Percentiles rank a stretch among this genome's conserved stretches.
phyloP scores from a whole-genome alignment of 2,797 vertebrate species.

The Loris lydekkerianus region DNA sequence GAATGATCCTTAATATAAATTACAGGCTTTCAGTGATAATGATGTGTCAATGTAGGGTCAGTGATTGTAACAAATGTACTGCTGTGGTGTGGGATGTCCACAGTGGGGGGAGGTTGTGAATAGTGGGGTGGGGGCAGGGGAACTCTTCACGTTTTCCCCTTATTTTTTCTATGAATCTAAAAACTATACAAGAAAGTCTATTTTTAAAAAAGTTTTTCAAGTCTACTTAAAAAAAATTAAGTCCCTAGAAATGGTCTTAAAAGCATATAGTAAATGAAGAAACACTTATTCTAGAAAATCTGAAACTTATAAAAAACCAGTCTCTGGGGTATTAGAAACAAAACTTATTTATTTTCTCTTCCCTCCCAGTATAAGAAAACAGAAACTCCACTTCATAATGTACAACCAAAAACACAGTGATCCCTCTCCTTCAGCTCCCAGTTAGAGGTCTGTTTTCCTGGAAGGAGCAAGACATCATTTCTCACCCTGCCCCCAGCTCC shows the following conservation, averaged over 20 bases:
- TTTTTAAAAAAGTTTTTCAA: background rate
- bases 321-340: background rate
- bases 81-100: background rate
- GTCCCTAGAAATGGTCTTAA: background rate
- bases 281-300: slow-evolving; percentile 41
- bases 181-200: background rate
- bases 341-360: background rate
- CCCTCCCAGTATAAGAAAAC: background rate
- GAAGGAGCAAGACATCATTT: background rate
- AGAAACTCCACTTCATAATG: background rate
- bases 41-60: background rate
- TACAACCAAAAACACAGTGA: background rate
- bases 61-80: background rate
- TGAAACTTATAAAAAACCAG: background rate
- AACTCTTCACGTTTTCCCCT: background rate
- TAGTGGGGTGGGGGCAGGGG: background rate
- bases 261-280: background rate
- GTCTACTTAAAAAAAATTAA: background rate
- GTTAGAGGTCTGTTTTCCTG: background rate
- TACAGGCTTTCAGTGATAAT: background rate
- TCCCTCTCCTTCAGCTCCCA: background rate
- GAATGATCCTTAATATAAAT: background rate
- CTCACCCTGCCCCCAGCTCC: background rate
- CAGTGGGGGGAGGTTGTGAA: background rate
- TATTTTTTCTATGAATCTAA: background rate